Conservation (phyloP, 1,140 invertebrate species). For the Heliconius himera region DNA sequence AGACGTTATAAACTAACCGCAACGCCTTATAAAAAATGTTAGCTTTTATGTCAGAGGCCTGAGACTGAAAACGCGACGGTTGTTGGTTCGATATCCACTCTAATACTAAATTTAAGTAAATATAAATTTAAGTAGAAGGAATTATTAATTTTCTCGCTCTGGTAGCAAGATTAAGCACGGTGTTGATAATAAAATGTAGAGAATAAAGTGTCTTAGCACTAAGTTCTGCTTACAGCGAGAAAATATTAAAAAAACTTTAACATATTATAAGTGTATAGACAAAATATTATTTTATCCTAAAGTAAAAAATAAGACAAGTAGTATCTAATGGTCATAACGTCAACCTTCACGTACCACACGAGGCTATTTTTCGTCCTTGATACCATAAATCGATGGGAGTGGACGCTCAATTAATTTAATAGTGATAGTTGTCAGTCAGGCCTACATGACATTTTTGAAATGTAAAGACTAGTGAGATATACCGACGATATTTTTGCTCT, state of each 20-base stretch:
- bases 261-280: neutral
- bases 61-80: too few relatives aligned
- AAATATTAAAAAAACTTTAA: neutral
- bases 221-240: neutral
- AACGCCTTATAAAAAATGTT: too few relatives aligned
- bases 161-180: too few relatives aligned
- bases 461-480: neutral
- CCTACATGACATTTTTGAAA: slow-evolving; percentile 14
- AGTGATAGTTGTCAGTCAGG: slow-evolving; percentile 16
- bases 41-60: too few relatives aligned
- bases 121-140: too few relatives aligned
- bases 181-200: too few relatives aligned
- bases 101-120: too few relatives aligned
- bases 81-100: too few relatives aligned
- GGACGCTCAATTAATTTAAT: slow-evolving; percentile 25
- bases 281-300: neutral
- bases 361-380: slow-evolving; percentile 9
- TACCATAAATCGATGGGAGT: slow-evolving; percentile 6
- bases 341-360: slow-evolving; percentile 6
- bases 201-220: too few relatives aligned
- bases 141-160: too few relatives aligned
- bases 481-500: neutral
- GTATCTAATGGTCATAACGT: neutral
- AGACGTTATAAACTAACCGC: neutral
- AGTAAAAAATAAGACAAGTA: neutral